Evolutionary conservation across 2,113 vertebrate species (phyloP), one percentile per base, ranked within the genome.

Genomic region (Tapirus terrestris): DNA sequence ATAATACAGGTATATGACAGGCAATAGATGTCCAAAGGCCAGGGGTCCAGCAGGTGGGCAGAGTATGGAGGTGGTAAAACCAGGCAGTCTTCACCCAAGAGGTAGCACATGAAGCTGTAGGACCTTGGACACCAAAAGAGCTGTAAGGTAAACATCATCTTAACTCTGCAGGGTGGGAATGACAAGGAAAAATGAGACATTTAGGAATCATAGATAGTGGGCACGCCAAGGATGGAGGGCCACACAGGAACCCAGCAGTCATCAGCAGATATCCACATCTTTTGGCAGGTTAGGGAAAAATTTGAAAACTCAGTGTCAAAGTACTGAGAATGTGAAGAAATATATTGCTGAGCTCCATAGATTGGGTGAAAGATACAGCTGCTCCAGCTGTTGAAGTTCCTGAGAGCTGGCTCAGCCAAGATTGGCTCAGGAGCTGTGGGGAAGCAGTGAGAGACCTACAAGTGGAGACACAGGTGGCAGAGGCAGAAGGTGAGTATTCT

Each of bases 111-210:
- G 29, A 77, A 60, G n/a, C 20, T 83, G 0, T 6, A 53, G 21
- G 7, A 23, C 8, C 16, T 48, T 39, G 13, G 31, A 45, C 10
- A 51, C 58, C 16, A 58, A 45, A 61, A 36, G 3, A 91, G 33
- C 65, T 77, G 2, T n/a, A 43, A 67, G 23, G 31, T 70, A 73
- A 87, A 43, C 4, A 65, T n/a, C 20, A 39, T 61, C 39, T 79
- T 39, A 43, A 0, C 2, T 73, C n/a, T 48, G 17, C 6, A 63
- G 27, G 58, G 1, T 3, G 21, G 20, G 2, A 18, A 58, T 23
- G 56, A 72, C 27, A 79, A 81, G 25, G 33, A 7, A 83, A 61
- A 73, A 39, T 21, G 8, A 90, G 12, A 39, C 13, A 27, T 56
- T 56, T 43, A 75, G n/a, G 23, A 53, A 72, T n/a, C 33, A 27